Base-by-base conservation (phyloP, 2,797 vertebrate genomes). In the Lacerta agilis region DNA sequence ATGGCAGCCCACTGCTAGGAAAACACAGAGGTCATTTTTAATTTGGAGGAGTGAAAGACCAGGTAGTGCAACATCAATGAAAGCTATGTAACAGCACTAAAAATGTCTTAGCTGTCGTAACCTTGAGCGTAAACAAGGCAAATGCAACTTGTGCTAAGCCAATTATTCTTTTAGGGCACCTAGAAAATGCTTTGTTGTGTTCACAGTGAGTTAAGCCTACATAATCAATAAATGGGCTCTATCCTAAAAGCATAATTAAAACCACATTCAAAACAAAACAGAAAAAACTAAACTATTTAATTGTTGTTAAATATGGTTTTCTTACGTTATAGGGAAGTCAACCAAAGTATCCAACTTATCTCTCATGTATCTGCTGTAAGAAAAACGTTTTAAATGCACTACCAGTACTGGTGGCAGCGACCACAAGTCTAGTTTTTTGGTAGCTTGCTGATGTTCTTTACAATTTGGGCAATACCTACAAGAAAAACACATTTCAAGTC, bases 391-490 rank as follows among this genome's bases (percentile, higher is more conserved):
- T 49, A 99, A 97, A 92, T 99, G 99, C 86, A 99, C 98, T 90
- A 99, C 99, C 90, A 99, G 96, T 73, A 99, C 98, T 0, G 99
- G 98, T 5, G 99, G 99, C 94, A 99, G 95, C 9, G 98, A 99
- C 99, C 99, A 99, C 90, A 99, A 96, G 93, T 99, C 99, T 94
- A 99, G 96, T 93, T 99, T 99, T 97, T 99, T 99, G 11, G 98
- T 99, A 93, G 99, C 99, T 94, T 99, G 99, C 92, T 99, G 99
- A 96, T 99, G 99, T 96, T 99, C 98, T 96, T 99, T 99, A 96
- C 99, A 99, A 95, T 97, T 98, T 9, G 99, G 99, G 97, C 99
- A 99, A 96, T 99, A 99, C 99, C 99, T 99, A 88, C 17, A 87
- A 93, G 91, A 33, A 85, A 92, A 73, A 94, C 23, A 85, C 2